These are phyloP conservation scores for Macroramphosus scolopax DNA, from an alignment of 2,797 vertebrate genomes.

Conservation along the genomic window DNA sequence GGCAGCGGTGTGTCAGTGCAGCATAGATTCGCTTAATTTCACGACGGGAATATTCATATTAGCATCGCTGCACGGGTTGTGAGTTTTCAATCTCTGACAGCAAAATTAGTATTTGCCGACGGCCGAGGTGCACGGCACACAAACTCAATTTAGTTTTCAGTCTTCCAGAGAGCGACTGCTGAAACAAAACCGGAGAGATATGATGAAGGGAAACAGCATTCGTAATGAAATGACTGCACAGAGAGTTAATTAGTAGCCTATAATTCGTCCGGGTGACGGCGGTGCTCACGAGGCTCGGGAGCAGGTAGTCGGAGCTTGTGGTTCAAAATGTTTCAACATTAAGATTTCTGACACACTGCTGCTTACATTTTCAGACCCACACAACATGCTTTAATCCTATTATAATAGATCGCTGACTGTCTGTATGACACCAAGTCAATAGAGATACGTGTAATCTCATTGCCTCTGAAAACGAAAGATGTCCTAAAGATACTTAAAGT, in stretches of 20 bases:
- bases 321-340: constrained; percentile 41
- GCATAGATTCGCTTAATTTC: too few species aligned
- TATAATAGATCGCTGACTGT: constrained; percentile 74
- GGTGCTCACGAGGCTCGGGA: neutral
- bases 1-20: too few species aligned
- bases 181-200: constrained; percentile 34
- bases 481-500: constrained; percentile 69
- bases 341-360: constrained; percentile 33
- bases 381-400: constrained; percentile 70
- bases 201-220: constrained; percentile 40
- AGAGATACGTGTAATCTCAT: constrained; percentile 70
- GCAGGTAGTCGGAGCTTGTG: neutral
- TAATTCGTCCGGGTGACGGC: constrained; percentile 27
- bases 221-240: constrained; percentile 41
- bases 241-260: constrained; percentile 45
- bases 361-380: constrained; percentile 33
- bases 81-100: neutral
- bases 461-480: constrained; percentile 69
- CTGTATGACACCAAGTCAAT: constrained; percentile 67
- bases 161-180: constrained; percentile 44
- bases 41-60: too few species aligned
- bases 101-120: constrained; percentile 30
- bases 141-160: constrained; percentile 58
- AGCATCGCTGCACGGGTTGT: too few species aligned
- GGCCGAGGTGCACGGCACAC: constrained; percentile 27